A percentile compares a stretch with the other conserved stretches of the same genome.
Evolutionary conservation across 2,113 vertebrate genomes (phyloP).

Genomic region (Rhinoderma darwinii): DNA sequence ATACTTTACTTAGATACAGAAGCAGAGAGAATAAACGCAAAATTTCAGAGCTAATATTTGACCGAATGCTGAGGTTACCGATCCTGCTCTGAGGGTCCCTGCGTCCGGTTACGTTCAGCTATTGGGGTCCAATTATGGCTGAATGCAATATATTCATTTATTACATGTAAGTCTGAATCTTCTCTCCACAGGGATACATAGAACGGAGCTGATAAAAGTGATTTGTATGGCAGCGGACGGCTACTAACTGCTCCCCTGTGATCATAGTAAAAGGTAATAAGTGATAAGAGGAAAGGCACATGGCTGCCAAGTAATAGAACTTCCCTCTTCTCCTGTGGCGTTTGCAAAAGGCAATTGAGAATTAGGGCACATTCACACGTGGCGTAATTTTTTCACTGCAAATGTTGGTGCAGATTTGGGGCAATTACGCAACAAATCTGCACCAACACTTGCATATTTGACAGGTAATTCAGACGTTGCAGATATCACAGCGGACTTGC

Average conservation of each 20-base stretch:
- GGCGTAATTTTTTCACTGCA: too few species aligned
- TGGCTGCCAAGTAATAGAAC: constrained; percentile 16
- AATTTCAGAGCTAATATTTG: background rate
- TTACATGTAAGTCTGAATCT: background rate
- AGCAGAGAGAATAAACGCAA: background rate
- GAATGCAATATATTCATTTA: background rate
- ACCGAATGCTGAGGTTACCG: background rate
- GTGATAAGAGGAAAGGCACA: background rate
- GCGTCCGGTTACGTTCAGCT: background rate
- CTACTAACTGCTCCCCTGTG: constrained; percentile 6
- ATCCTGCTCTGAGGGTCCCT: background rate
- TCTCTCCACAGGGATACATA: background rate
- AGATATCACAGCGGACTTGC: too few species aligned
- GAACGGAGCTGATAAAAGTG: background rate
- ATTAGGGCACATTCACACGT: too few species aligned
- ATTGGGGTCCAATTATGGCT: background rate
- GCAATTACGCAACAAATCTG: too few species aligned
- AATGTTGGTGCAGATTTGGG: too few species aligned
- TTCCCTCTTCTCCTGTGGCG: background rate
- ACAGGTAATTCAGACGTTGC: too few species aligned
- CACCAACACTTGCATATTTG: too few species aligned
- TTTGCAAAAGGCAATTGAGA: too few species aligned
- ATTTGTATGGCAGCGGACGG: background rate
- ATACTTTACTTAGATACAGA: background rate
- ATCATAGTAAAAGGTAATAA: background rate